Base-by-base conservation (phyloP, 1,140 invertebrate species). In the Drepana arcuata region DNA sequence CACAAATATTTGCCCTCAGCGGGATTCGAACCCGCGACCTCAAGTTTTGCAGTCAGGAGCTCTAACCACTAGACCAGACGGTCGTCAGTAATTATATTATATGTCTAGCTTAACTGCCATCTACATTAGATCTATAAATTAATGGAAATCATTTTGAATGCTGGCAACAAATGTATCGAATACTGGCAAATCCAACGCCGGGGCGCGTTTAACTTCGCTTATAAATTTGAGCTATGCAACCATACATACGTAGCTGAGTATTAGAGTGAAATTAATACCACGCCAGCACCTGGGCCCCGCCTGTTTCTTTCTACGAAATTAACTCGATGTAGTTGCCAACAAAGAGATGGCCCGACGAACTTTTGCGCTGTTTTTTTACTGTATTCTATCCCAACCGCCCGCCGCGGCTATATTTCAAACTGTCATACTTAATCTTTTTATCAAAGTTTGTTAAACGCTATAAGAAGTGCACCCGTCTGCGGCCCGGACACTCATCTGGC, bases 381-480 rank as follows among this genome's bases (percentile, higher is more conserved):
- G 18, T 36, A 30, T 36, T 38, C 34, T 43, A 36, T 9, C 45
- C 57, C 57, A 57, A 48, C 50, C 59, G 52, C 59, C 64, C 69
- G 59, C 70, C 62, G 67, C 57, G 63, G 74, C 77, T 63, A 82
- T 82, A 82, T 82, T 82, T 82, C 77, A 79, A 78, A 82, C 66
- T 82, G 77, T 78, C 77, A 78, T 75, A 79, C 57, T 79, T 82
- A 82, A 82, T 82, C 77, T 82, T 77, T 82, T 79, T 82, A 79
- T 81, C 74, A 77, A 78, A 82, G 74, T 82, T 79, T 64, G 69
- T 67, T 74, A 74, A 80, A 75, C 48, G 62, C 57, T 44, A 41
- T 60, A 67, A 69, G 69, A 63, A 68, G 54, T 72, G 69, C 73
- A 77, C 62, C 70, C 65, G 70, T 62, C 64, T 54, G 50, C 42